Evolutionary conservation across 2,888 invertebrate species (phyloP), one percentile per base, ranked within the genome.

Genomic region (Augiades crinisus): DNA sequence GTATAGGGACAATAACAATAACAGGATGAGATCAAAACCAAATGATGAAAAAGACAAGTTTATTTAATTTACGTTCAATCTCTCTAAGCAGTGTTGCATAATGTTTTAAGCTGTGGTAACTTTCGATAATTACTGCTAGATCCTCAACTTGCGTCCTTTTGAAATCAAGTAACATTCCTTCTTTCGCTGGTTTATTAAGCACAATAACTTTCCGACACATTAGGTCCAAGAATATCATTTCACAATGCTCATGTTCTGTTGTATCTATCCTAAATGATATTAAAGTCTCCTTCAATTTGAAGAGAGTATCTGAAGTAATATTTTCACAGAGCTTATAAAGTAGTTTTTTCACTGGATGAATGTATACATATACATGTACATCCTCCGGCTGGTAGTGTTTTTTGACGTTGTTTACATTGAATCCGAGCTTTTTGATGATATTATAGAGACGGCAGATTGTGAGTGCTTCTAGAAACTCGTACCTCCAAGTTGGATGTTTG

Each of bases 391-490:
- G 61, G 57, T 78, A 88, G 54, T 74, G 64, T 56, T 61, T 66
- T 56, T 76, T 78, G 1, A 84, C 63, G 44, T 51, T 60, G 0
- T 67, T 24, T 1, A 83, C 71, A 56, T 80, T 56, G 24, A 84
- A 72, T 1, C 86, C 87, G 8, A 89, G 60, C 67, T 84, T 87
- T 50, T 73, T 76, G 30, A 88, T 74, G 7, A 86, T 59, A 12
- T 67, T 68, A 55, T 76, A 72, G 1, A 85, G 64, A 56, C 86
- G 80, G 52, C 87, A 87, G 50, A 81, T 70, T 8, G 76, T 59
- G 2, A 89, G 70, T 2, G 85, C 85, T 67, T 89, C 89, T n/a
- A 89, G 55, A 49, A 89, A 81, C 60, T 87, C 79, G 52, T 81
- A 68, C 61, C 68, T 79, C 88, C 89, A 89, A 12, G 70, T 72